Percentiles rank a stretch among this genome's conserved stretches.
Conservation (phyloP, 2,797 vertebrate species). For the Champsocephalus gunnari region DNA sequence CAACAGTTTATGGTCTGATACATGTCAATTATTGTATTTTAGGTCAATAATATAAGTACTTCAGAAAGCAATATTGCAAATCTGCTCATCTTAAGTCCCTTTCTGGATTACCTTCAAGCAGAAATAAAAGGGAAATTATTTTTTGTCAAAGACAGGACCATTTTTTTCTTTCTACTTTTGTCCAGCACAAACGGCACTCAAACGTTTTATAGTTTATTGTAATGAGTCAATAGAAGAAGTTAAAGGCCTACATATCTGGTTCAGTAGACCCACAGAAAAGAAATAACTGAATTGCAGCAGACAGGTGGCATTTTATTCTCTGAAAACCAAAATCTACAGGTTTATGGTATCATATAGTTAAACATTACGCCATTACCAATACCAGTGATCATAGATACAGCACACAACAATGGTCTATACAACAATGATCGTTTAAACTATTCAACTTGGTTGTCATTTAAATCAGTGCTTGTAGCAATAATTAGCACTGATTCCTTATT, state of each 20-base stretch:
- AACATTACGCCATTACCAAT: neutral
- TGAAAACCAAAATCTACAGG: neutral
- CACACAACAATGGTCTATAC: neutral
- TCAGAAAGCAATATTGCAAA: neutral
- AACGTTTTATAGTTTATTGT: neutral
- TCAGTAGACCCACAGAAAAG: neutral
- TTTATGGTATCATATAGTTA: neutral
- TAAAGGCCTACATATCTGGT: neutral
- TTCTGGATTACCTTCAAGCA: neutral
- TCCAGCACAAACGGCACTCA: neutral
- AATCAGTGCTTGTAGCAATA: neutral
- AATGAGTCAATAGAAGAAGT: neutral
- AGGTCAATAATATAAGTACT: neutral
- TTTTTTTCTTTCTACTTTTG: neutral
- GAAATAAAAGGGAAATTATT: conserved; percentile 3
- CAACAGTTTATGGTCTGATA: neutral
- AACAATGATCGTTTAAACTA: neutral
- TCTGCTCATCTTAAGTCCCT: neutral
- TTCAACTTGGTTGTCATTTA: neutral
- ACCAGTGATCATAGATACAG: neutral
- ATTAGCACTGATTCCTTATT: neutral
- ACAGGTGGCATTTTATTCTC: neutral
- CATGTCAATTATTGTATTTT: neutral
- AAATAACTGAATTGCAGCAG: neutral
- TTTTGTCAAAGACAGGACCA: neutral